Base-by-base conservation (phyloP, 2,888 invertebrate genomes). In the Ischnura elegans region DNA sequence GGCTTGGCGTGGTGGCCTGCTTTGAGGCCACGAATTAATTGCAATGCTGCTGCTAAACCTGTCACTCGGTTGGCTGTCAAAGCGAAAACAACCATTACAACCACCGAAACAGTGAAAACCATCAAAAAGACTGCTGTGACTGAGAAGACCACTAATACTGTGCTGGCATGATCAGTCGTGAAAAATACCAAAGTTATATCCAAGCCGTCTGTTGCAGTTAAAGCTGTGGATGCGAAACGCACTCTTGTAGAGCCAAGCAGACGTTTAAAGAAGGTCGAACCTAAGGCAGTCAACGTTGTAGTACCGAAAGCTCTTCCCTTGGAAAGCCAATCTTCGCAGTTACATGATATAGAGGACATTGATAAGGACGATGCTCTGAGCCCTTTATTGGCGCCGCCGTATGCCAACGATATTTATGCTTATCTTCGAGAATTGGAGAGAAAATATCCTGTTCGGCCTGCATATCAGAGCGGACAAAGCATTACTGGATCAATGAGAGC, bases 341-440 rank as follows among this genome's bases (percentile, higher is more conserved):
- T 93, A 87, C 66, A 93, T 66, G 87, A 93, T 94, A 96, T 97
- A 94, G 97, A 97, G 95, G 97, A 98, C 95, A 98, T 98, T 95
- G 99, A 99, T 95, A 97, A 97, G 29, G 97, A 97, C 90, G 98
- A 98, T 95, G 96, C 96, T 84, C 97, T 97, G 87, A 98, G 98
- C 96, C 98, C 98, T 4, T 96, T 98, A 95, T 97, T 98, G 95
- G 98, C 98, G 95, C 97, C 98, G 29, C 97, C 98, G 95, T 99
- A 99, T 95, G 98, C 98, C 55, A 98, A 98, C 94, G 99, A 99
- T 95, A 99, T 99, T 95, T 99, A 98, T 95, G 96, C 96, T 36
- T 98, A 99, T 96, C 96, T 99, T 95, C 97, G 97, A 94, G 96
- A 97, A 93, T 96, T 99, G 94, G 99, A 99, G 96, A 95, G 95